Evolutionary conservation across 1,140 invertebrate genomes (phyloP), one percentile per base, ranked within the genome.

Genomic region (Argopecten irradians): DNA sequence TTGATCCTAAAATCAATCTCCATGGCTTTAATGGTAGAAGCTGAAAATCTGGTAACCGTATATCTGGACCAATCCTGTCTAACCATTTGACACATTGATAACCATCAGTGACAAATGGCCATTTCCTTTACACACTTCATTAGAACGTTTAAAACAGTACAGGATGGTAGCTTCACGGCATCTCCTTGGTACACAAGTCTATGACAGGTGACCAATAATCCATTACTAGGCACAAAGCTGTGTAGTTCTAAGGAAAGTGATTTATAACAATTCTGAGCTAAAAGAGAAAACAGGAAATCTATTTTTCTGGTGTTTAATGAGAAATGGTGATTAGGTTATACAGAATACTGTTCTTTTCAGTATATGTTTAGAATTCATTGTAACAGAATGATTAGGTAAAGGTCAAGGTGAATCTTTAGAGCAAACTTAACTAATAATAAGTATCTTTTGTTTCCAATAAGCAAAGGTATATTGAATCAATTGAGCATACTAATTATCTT

Each of bases 41-140:
- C 7, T 28, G 22, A 71, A 71, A n/a, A 71, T 22, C 13, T 71
- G 5, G n/a, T 2, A 71, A n/a, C 55, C 55, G 11, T 71, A 71
- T 71, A 28, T n/a, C 55, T 71, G 55, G 55, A 71, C 55, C 55
- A 71, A 71, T 46, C 14, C 5, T 71, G 55, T 11, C 55, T n/a
- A n/a, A 71, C 55, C 55, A 71, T 71, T 71, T 71, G 55, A 71
- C 55, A 71, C 55, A 71, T 71, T 71, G 55, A 71, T 71, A 71
- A 28, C 55, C 55, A 71, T 71, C 55, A 71, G 22, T 71, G 55
- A 71, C 55, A 71, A 71, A 71, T 71, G 55, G 55, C 55, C 22
- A 71, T 71, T 71, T 71, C 55, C 55, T n/a, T 71, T 28, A 71
- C 3, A 46, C 55, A 28, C 55, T 71, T 71, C 55, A 71, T 71